Conservation (phyloP, 2,113 vertebrate species). For the Psettodes erumei region DNA sequence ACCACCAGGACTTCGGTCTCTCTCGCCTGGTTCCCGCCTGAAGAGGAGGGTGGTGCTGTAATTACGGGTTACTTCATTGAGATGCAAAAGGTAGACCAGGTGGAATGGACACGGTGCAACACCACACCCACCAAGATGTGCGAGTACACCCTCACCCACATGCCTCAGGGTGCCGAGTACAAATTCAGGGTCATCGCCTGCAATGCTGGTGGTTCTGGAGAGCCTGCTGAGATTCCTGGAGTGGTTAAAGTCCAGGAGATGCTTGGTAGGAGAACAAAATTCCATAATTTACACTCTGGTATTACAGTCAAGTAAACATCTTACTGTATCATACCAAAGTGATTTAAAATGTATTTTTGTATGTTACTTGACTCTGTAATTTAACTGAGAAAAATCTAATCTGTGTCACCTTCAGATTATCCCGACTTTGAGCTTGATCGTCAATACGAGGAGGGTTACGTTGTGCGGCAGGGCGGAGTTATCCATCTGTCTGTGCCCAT, state of each 20-base stretch:
- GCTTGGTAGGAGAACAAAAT: conserved; percentile 89
- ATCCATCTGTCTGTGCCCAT: conserved; percentile 94
- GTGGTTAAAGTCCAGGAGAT: conserved; percentile 98
- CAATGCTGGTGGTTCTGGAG: conserved; percentile 94
- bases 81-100: conserved; percentile 98
- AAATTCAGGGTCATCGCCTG: conserved; percentile 95
- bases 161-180: conserved; percentile 98
- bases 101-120: conserved; percentile 99
- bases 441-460: conserved; percentile 93
- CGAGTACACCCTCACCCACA: conserved; percentile 97
- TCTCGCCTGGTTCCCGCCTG: conserved; percentile 94
- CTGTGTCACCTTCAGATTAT: conserved; percentile 84
- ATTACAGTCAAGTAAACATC: not conserved
- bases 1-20: conserved; percentile 96
- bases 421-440: conserved; percentile 93
- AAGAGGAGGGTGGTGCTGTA: conserved; percentile 94
- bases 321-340: too few relatives aligned
- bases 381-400: not conserved
- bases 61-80: conserved; percentile 96
- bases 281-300: not conserved
- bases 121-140: conserved; percentile 97
- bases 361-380: not conserved
- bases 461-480: conserved; percentile 96
- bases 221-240: conserved; percentile 95
- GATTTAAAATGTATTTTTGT: not conserved